These are phyloP conservation scores for Oncorhynchus masou DNA, from an alignment of 2,113 vertebrate species.

Conservation along the genomic window DNA sequence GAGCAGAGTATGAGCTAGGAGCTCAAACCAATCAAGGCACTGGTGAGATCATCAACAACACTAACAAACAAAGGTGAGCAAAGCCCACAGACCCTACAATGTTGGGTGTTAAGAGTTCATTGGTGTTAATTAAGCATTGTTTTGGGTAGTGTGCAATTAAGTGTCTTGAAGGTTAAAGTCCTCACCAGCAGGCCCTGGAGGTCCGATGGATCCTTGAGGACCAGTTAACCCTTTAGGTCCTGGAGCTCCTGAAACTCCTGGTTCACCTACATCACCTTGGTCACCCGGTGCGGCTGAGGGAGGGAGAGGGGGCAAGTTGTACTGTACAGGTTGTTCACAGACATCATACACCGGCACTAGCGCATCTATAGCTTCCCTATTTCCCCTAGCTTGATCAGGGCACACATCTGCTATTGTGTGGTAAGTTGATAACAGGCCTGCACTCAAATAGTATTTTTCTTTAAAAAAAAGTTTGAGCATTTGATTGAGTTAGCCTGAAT, in stretches of 20 bases:
- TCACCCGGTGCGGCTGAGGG: conserved; percentile 53
- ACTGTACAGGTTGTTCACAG: not conserved
- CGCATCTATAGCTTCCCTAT: no score
- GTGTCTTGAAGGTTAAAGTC: not conserved
- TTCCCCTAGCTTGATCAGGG: no score
- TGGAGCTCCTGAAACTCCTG: conserved; percentile 44
- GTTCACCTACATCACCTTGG: conserved; percentile 37
- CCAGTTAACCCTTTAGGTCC: conserved; percentile 65
- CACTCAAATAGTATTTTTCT: no score
- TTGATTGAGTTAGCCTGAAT: no score
- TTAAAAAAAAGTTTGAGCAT: no score
- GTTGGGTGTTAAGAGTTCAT: no score
- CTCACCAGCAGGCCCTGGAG: conserved; percentile 50
- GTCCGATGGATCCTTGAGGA: conserved; percentile 41
- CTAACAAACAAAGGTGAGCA: no score
- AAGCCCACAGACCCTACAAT: no score
- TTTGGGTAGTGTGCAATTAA: not conserved
- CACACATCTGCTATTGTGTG: no score
- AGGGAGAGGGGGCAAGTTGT: not conserved
- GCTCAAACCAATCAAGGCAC: not conserved
- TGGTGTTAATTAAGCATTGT: no score
- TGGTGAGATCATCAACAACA: not conserved
- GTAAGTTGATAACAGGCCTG: no score
- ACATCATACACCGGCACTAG: no score
- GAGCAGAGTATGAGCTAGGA: not conserved